Percentiles rank a stretch among this genome's conserved stretches.
These are phyloP conservation scores for Eustalomyia histrio DNA, from an alignment of 2,888 invertebrate species.

Conservation along the genomic window DNA sequence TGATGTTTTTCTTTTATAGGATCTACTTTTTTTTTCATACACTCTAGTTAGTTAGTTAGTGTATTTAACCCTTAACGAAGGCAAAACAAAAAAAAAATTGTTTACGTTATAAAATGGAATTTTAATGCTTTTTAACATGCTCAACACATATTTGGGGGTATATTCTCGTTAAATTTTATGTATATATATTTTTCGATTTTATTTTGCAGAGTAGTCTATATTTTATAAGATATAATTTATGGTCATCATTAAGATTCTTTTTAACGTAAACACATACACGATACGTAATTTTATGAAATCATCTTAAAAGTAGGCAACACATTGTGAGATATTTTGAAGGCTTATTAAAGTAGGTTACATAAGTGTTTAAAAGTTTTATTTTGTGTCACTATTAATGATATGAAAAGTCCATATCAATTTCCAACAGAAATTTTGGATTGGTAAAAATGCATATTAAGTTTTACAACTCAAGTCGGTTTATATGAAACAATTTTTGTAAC, in stretches of 20 bases:
- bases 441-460: no score
- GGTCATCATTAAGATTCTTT: slow-evolving; percentile 28
- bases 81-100: no score
- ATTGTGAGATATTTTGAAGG: not conserved
- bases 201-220: not conserved
- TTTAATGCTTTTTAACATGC: slow-evolving; percentile 43
- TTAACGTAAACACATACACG: not conserved
- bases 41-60: slow-evolving; percentile 14
- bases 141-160: slow-evolving; percentile 26
- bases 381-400: no score
- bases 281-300: not conserved
- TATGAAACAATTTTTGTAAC: no score
- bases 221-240: slow-evolving; percentile 19
- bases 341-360: not conserved
- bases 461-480: no score
- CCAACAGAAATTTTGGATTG: no score
- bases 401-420: no score
- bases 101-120: slow-evolving; percentile 26
- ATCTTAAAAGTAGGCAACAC: not conserved
- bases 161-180: slow-evolving; percentile 7
- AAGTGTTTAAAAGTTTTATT: not conserved
- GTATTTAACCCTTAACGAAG: slow-evolving; percentile 8
- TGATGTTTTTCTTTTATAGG: not conserved
- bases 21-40: not conserved
- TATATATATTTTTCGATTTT: not conserved